A percentile compares a stretch with the other conserved stretches of the same genome.
These are phyloP conservation scores for Macropodus opercularis DNA, from an alignment of 2,797 vertebrate species.

Conservation along the genomic window DNA sequence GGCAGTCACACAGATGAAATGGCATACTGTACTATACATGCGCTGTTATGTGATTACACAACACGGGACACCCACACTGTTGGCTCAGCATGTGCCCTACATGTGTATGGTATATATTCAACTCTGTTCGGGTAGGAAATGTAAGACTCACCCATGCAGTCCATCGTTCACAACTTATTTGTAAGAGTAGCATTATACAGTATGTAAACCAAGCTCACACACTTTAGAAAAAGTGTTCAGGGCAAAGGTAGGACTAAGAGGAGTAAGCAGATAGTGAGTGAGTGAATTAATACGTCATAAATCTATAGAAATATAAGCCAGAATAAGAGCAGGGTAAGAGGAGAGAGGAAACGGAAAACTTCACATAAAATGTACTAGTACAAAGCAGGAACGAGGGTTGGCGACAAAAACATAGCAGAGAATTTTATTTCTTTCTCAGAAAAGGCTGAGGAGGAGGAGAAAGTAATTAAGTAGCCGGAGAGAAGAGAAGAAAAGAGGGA, in stretches of 20 bases:
- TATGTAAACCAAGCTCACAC: constrained; percentile 20
- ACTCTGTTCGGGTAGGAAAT: constrained; percentile 1
- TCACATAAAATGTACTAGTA: constrained; percentile 13
- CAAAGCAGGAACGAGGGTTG: constrained; percentile 8
- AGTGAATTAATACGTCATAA: constrained; percentile 46
- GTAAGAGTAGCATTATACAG: background rate
- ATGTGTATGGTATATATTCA: background rate
- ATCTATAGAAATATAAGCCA: constrained; percentile 40
- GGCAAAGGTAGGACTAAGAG: no score
- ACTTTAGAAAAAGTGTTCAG: constrained; percentile 12
- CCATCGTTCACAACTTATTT: background rate
- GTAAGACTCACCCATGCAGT: background rate
- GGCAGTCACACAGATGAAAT: constrained; percentile 34
- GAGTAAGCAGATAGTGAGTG: no score
- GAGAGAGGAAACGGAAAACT: constrained; percentile 38
- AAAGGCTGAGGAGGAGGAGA: constrained; percentile 22
- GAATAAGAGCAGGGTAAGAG: constrained; percentile 42
- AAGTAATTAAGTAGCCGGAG: constrained; percentile 48
- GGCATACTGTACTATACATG: constrained; percentile 3
- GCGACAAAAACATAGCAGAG: constrained; percentile 16
- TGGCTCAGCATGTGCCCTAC: constrained; percentile 8
- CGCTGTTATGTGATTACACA: constrained; percentile 51
- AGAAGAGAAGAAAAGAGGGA: constrained; percentile 31
- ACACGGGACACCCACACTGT: constrained; percentile 35
- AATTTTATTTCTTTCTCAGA: constrained; percentile 15